Base-by-base conservation (phyloP, 2,113 vertebrate species). In the Fulica atra region DNA sequence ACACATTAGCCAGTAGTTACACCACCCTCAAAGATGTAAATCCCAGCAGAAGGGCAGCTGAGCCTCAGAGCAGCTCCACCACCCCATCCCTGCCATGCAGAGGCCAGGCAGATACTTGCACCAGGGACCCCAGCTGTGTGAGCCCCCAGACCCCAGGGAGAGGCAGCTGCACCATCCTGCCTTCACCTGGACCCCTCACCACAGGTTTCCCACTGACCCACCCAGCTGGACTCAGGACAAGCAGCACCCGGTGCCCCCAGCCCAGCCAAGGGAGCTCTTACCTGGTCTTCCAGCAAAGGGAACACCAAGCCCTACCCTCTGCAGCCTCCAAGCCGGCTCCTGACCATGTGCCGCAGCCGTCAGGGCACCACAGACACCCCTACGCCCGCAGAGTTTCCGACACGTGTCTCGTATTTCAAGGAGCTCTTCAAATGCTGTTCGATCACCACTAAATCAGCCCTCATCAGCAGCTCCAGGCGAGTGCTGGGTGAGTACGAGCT, bases 1-100 rank as follows among this genome's bases (percentile, higher is more conserved):
- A 1, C 20, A 11, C 48, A 53, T 26, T 4, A 28, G 7, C 53
- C 46, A 2, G 8, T 2, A 9, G 20, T 1, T 29, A 4, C 3
- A 16, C 44, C 13, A 2, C 0, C 21, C 24, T 5, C 1, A 25
- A 33, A 9, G 46, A 51, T 1, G 16, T 25, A 17, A 56, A 14
- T 4, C 33, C 9, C 28, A 20, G 53, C 61, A 50, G 31, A 61
- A 10, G 40, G 29, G 23, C 15, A 5, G 29, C 3, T n/a, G 2
- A 28, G 50, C 1, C 24, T 3, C 1, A 11, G 13, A 57, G 48
- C 42, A 36, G 54, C 65, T 46, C 81, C 1, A 2, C 6, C 17
- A 50, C 2, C 40, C 69, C 26, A 1, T 25, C n/a, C 1, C 16
- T 29, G 40, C 40, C 6, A 0, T 0, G 2, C 26, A 13, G 44